A percentile compares a stretch with the other conserved stretches of the same genome.
Evolutionary conservation across 2,888 invertebrate genomes (phyloP).

Genomic region (Callinectes sapidus): DNA sequence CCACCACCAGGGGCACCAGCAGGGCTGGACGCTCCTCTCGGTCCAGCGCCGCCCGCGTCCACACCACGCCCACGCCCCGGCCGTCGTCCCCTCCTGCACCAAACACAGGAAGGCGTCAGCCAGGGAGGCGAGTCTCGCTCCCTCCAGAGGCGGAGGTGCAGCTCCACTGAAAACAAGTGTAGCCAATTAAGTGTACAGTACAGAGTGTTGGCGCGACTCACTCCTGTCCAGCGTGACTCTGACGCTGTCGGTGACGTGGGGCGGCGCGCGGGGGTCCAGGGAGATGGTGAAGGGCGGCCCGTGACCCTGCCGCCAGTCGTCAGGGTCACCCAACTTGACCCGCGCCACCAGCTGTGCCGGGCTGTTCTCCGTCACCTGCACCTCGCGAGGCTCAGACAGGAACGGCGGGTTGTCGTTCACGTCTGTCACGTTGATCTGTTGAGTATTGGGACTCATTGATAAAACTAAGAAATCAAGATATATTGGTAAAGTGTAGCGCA

Average conservation of each 20-base stretch:
- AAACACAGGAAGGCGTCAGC: background rate
- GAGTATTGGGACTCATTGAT: background rate
- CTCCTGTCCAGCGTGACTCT: constrained; percentile 56
- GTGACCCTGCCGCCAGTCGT: constrained; percentile 65
- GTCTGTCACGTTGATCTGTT: constrained; percentile 60
- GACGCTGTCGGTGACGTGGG: constrained; percentile 48
- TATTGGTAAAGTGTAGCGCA: no score
- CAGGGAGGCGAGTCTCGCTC: background rate
- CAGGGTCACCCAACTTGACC: constrained; percentile 62
- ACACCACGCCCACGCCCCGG: constrained; percentile 81
- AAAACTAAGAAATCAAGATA: no score
- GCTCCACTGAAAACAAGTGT: background rate
- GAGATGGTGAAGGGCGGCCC: constrained; percentile 62
- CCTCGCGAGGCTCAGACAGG: constrained; percentile 47
- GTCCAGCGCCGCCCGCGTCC: constrained; percentile 85
- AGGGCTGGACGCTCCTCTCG: constrained; percentile 87
- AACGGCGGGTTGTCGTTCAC: constrained; percentile 69
- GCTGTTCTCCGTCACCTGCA: constrained; percentile 40
- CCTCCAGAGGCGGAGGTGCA: constrained; percentile 17
- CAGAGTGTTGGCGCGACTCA: constrained; percentile 41
- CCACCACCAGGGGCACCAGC: constrained; percentile 88
- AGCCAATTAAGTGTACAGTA: constrained; percentile 14
- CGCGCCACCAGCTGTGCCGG: constrained; percentile 44
- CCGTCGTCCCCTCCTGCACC: constrained; percentile 53
- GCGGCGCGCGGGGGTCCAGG: constrained; percentile 60